Conservation (phyloP, 2,888 invertebrate species). For the Brachynemurus nebulosus region DNA sequence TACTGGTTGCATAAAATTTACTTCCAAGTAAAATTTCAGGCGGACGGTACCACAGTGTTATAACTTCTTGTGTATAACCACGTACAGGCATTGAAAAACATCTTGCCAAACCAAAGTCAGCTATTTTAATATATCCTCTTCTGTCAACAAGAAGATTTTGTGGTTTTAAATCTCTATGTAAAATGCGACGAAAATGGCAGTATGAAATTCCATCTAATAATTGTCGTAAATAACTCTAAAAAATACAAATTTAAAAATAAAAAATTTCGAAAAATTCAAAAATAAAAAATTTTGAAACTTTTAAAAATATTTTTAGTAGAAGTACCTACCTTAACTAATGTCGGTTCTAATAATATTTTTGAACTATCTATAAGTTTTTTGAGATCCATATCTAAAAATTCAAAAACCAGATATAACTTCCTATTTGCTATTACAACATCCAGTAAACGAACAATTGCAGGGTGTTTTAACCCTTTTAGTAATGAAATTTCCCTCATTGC, state of each 20-base stretch:
- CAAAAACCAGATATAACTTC: slow-evolving; percentile 86
- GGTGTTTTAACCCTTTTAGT: slow-evolving; percentile 78
- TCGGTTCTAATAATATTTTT: slow-evolving; percentile 44
- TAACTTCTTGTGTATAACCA: slow-evolving; percentile 90
- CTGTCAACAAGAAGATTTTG: slow-evolving; percentile 87
- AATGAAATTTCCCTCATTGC: slow-evolving; percentile 93
- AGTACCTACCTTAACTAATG: slow-evolving; percentile 48
- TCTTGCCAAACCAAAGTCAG: slow-evolving; percentile 93
- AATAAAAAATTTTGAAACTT: slow-evolving; percentile 5
- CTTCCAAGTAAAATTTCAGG: slow-evolving; percentile 90
- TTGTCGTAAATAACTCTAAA: slow-evolving; percentile 71
- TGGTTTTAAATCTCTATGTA: slow-evolving; percentile 90
- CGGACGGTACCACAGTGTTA: slow-evolving; percentile 94
- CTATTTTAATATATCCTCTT: slow-evolving; percentile 79
- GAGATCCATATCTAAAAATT: slow-evolving; percentile 85
- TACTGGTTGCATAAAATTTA: slow-evolving; percentile 78
- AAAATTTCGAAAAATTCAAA: slow-evolving; percentile 5
- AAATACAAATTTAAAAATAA: slow-evolving; percentile 11
- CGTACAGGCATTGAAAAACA: slow-evolving; percentile 85
- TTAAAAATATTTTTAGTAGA: background rate
- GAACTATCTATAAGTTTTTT: slow-evolving; percentile 73
- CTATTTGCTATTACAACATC: slow-evolving; percentile 79
- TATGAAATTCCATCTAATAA: slow-evolving; percentile 76
- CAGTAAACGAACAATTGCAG: slow-evolving; percentile 75
- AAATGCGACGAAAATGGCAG: slow-evolving; percentile 77